A percentile compares a stretch with the other conserved stretches of the same genome.
phyloP scores from a whole-genome alignment of 92 coral and sea anemone genomes.

The Ricordea florida region DNA sequence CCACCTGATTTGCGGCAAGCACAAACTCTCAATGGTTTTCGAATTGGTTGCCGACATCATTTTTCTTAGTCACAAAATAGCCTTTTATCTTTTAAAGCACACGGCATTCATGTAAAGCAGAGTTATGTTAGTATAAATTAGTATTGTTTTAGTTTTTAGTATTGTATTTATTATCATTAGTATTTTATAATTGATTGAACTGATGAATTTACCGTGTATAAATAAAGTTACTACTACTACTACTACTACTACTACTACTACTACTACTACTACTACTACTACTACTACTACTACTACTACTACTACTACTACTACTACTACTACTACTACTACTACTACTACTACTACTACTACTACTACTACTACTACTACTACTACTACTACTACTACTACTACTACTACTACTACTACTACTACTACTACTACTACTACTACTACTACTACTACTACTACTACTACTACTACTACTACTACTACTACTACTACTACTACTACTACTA shows the following conservation, averaged over 20 bases:
- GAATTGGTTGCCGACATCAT: no score
- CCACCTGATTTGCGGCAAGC: no score
- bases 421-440: conserved; percentile 2
- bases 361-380: conserved; percentile 2
- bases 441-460: conserved; percentile 3
- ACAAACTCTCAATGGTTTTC: no score
- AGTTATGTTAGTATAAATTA: no score
- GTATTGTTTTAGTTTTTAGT: no score
- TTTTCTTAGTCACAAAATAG: no score
- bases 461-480: conserved; percentile 3
- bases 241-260: conserved; percentile 2
- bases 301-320: conserved; percentile 2
- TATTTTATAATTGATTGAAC: no score
- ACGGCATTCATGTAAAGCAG: no score
- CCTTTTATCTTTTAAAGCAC: no score
- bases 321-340: conserved; percentile 3
- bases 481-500: conserved; percentile 2
- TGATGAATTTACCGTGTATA: no score
- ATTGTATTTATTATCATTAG: no score
- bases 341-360: conserved; percentile 3
- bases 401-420: conserved; percentile 3
- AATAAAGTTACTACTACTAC: no score
- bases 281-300: conserved; percentile 3
- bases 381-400: conserved; percentile 3
- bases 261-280: conserved; percentile 3